Base-by-base conservation (phyloP, 2,888 invertebrate species). In the Girardia tigrina region DNA sequence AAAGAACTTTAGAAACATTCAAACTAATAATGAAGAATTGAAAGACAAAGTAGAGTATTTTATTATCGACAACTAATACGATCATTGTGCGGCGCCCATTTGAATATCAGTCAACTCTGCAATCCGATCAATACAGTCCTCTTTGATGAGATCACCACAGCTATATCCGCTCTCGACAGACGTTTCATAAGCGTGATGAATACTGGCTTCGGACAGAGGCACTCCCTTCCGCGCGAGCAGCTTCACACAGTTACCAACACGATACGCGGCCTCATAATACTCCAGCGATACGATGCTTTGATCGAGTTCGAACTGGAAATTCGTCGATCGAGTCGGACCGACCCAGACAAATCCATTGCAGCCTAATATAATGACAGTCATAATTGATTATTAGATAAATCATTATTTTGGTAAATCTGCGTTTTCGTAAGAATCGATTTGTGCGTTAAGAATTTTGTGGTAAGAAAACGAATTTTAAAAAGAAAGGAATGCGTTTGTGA, bases 31-130 rank as follows among this genome's bases (percentile, higher is more conserved):
- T n/a, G n/a, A n/a, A n/a, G n/a, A n/a, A n/a, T n/a, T n/a, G n/a
- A n/a, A n/a, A n/a, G n/a, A n/a, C n/a, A n/a, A n/a, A n/a, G n/a
- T n/a, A n/a, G n/a, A n/a, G n/a, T n/a, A n/a, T n/a, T n/a, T n/a
- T n/a, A n/a, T n/a, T n/a, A n/a, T n/a, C n/a, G n/a, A n/a, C n/a
- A n/a, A n/a, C n/a, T n/a, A n/a, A n/a, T n/a, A n/a, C n/a, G n/a
- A n/a, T 56, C 23, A 56, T 56, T 56, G 56, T 20, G 4, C n/a
- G 23, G 56, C 56, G 23, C 56, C 56, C 56, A 56, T 56, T 56
- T 56, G 56, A 12, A 56, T 56, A 20, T 56, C 56, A 56, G 56
- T 56, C 20, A 56, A n/a, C n/a, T 56, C 56, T 56, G 56, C 56
- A 20, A 56, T 56, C 23, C 56, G n/a, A 56, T 56, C 56, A 20